These are phyloP conservation scores for Phocides pigmalion DNA, from an alignment of 1,140 invertebrate species.

Conservation along the genomic window DNA sequence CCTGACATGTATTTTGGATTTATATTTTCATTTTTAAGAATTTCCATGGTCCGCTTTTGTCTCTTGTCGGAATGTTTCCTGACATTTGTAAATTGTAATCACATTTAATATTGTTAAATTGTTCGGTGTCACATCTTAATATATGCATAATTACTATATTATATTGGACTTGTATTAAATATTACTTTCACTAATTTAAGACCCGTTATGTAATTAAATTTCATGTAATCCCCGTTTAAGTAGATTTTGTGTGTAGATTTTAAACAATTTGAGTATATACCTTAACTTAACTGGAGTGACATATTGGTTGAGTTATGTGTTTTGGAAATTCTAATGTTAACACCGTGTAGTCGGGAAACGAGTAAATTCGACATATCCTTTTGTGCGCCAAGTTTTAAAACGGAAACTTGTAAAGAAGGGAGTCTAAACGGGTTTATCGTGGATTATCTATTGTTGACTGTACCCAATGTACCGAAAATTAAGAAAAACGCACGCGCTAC, in stretches of 20 bases:
- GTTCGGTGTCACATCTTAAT: not conserved
- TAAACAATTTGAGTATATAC: constrained; percentile 12
- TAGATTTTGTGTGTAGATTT: constrained; percentile 25
- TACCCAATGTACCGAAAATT: no score
- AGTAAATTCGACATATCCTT: no score
- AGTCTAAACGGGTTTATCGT: no score
- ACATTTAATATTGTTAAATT: not conserved
- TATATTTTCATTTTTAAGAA: not conserved
- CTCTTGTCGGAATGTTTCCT: not conserved
- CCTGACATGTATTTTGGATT: no score
- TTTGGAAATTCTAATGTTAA: constrained; percentile 6
- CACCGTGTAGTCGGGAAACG: no score
- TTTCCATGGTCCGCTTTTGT: not conserved
- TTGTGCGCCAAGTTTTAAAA: no score
- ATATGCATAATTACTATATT: constrained; percentile 7
- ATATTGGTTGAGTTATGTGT: constrained; percentile 17
- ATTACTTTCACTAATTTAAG: constrained; percentile 16
- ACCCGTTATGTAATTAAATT: constrained; percentile 17
- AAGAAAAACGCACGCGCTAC: no score
- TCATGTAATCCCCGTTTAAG: constrained; percentile 10
- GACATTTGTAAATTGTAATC: not conserved
- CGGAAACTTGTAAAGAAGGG: no score
- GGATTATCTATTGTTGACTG: no score
- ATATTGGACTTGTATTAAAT: constrained; percentile 18
- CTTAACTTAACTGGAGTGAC: constrained; percentile 17